Conservation (phyloP, 1,140 invertebrate species). For the Ceratitis capitata region DNA sequence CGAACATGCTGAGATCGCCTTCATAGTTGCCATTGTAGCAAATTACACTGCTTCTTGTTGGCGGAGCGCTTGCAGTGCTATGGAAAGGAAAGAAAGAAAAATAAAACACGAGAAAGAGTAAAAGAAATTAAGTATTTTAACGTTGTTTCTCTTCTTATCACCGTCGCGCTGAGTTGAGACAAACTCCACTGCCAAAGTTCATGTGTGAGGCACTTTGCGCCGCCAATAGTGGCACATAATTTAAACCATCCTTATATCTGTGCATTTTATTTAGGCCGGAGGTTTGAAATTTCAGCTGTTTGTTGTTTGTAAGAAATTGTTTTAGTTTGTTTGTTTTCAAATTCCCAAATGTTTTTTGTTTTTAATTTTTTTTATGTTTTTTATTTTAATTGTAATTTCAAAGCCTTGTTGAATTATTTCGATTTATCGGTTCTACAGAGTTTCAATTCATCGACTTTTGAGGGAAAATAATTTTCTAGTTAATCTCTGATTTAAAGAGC, state of each 20-base stretch:
- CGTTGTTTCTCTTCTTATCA: background rate
- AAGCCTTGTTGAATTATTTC: background rate
- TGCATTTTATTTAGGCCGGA: conserved; percentile 9
- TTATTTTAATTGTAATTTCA: background rate
- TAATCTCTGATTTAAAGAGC: too few relatives aligned
- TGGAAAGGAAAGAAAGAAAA: background rate
- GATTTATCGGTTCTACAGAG: background rate
- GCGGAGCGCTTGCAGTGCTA: background rate
- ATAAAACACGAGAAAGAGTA: too few relatives aligned
- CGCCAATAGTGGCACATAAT: conserved; percentile 31
- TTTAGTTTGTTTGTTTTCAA: conserved; percentile 13
- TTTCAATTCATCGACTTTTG: background rate
- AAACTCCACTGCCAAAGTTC: background rate
- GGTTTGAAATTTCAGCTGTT: background rate
- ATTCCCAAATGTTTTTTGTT: background rate
- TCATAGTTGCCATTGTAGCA: conserved; percentile 44
- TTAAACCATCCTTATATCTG: conserved; percentile 16
- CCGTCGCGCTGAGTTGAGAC: background rate
- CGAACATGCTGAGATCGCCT: conserved; percentile 42
- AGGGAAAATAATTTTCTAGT: too few relatives aligned
- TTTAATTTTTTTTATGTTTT: background rate
- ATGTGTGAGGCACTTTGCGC: background rate
- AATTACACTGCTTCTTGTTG: background rate
- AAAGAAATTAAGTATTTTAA: background rate
- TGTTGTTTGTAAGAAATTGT: background rate